Evolutionary conservation across 2,888 invertebrate species (phyloP).

Genomic region (Lampropteryx suffumata): DNA sequence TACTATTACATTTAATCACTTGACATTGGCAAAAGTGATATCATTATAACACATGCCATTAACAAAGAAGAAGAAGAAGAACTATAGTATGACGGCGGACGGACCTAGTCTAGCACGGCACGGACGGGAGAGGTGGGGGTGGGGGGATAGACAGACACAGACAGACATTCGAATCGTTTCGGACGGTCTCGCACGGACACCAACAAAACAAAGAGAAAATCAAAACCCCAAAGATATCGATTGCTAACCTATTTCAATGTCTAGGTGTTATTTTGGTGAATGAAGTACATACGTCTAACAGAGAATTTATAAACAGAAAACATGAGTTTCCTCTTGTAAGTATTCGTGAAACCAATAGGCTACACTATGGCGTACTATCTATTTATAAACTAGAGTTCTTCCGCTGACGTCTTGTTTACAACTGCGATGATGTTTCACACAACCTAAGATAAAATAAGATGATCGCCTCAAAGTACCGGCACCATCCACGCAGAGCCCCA

Average conservation of each 20-base stretch:
- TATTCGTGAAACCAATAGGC: conserved; percentile 42
- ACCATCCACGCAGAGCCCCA: conserved; percentile 14
- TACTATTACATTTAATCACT: no score
- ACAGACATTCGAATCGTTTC: no score
- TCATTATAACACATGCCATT: no score
- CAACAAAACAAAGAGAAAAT: no score
- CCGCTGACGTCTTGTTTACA: conserved; percentile 70
- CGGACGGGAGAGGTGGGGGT: no score
- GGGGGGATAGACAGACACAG: no score
- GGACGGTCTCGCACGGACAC: no score
- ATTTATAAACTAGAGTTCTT: conserved; percentile 63
- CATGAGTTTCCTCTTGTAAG: conserved; percentile 87
- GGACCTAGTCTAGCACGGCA: no score
- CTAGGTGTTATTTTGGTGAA: conserved; percentile 55
- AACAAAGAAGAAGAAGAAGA: no score
- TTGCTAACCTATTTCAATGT: conserved; percentile 55
- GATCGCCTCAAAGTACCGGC: conserved; percentile 5
- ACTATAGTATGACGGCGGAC: no score
- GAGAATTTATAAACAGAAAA: conserved; percentile 47
- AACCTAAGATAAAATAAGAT: conserved; percentile 37
- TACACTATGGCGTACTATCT: conserved; percentile 51
- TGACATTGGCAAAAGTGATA: no score
- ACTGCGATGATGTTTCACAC: conserved; percentile 41
- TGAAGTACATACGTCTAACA: conserved; percentile 39
- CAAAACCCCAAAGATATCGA: conserved; percentile 34